These are phyloP conservation scores for Styela plicata DNA, from an alignment of 23 tunicate species.

Conservation along the genomic window DNA sequence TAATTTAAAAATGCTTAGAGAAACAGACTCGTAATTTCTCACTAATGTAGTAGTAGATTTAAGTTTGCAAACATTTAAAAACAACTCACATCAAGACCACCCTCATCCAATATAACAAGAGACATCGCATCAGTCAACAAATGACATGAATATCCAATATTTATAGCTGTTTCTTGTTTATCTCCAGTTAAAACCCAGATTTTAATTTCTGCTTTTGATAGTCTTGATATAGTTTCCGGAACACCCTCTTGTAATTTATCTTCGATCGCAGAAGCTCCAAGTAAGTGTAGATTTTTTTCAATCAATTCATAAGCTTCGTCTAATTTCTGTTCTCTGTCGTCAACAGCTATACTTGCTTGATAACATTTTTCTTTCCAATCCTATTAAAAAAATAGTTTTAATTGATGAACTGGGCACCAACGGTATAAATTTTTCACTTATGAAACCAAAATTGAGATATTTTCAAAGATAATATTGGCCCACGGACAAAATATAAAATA, in stretches of 20 bases:
- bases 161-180: conserved; percentile 97
- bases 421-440: too few relatives aligned
- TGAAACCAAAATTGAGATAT: too few relatives aligned
- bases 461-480: too few relatives aligned
- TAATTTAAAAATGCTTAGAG: too few relatives aligned
- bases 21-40: too few relatives aligned
- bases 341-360: conserved; percentile 75
- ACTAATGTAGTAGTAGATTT: too few relatives aligned
- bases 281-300: conserved; percentile 67
- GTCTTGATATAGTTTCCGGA: conserved; percentile 83
- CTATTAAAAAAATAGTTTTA: conserved; percentile 17
- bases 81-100: conserved; percentile 59
- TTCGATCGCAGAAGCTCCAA: conserved; percentile 98
- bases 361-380: conserved; percentile 75
- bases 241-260: conserved; percentile 97
- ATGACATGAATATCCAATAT: conserved; percentile 90
- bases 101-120: conserved; percentile 51
- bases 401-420: too few relatives aligned
- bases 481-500: too few relatives aligned
- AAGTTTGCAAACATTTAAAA: too few relatives aligned
- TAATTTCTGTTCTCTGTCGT: conserved; percentile 66
- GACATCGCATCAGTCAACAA: conserved; percentile 61
- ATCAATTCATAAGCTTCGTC: conserved; percentile 79
- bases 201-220: conserved; percentile 83
- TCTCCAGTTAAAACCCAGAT: conserved; percentile 99